Evolutionary conservation across 2,888 invertebrate genomes (phyloP), one percentile per base, ranked within the genome.

Genomic region (Brenthis ino): DNA sequence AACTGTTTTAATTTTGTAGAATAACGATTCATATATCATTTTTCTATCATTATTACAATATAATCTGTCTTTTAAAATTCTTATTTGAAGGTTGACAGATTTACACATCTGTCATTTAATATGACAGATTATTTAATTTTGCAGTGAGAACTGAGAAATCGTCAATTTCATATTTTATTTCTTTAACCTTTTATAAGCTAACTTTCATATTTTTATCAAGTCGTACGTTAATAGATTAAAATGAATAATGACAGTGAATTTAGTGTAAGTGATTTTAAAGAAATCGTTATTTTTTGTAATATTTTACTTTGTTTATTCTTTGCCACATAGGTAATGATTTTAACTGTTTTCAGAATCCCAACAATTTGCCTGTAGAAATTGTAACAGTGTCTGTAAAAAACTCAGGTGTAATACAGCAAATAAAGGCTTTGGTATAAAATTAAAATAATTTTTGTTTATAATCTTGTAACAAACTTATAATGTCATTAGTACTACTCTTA

Each of bases 371-470:
- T 1, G 88, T 94, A 61, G 94, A 94, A 77, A 84, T 87, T 60
- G 75, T 94, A 65, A 86, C 83, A 16, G 75, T 94, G 64, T 76
- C 80, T 16, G 81, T 94, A 3, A 84, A 85, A 37, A 91, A 91
- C 71, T 89, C 93, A 72, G 95, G 95, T 11, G 86, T 94, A 14
- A 79, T 87, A 4, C 88, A 91, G 70, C 84, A 91, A 74, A 85
- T 95, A 60, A 93, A 95, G 74, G 96, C 96, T 64, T 88, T 96
- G 91, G 96, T 96, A 88, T 90, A 91, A 77, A 43, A 43, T 24
- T 20, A 20, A 57, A 54, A 12, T 53, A 48, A 48, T 12, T 57
- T 8, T 37, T 37, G 43, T 14, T 58, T 8, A 14, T 13, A 48
- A 20, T 58, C 1, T 47, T 0, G 28, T 28, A 28, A 28, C 1